phyloP scores from a whole-genome alignment of 2,888 invertebrate genomes.

The Notodonta ziczac region DNA sequence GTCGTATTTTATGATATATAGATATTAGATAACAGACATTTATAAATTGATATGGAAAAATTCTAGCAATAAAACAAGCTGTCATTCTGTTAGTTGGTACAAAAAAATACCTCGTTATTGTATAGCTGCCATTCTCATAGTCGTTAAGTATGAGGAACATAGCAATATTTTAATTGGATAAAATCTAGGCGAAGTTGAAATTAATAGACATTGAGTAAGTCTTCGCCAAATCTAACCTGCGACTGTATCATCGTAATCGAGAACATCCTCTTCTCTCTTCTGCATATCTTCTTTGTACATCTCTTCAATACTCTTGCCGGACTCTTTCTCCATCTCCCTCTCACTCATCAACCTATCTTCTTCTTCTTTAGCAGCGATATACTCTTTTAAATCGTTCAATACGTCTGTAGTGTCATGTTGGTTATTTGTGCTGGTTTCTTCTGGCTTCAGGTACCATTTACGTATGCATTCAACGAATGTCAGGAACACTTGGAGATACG shows the following conservation, averaged over 20 bases:
- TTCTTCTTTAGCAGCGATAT: slow-evolving; percentile 61
- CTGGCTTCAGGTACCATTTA: slow-evolving; percentile 72
- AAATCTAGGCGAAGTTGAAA: too few relatives aligned
- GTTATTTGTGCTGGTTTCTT: slow-evolving; percentile 9
- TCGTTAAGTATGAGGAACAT: too few relatives aligned
- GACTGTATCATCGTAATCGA: slow-evolving; percentile 68
- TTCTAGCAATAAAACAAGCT: too few relatives aligned
- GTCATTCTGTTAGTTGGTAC: too few relatives aligned
- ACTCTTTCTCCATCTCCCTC: slow-evolving; percentile 61
- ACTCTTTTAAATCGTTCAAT: slow-evolving; percentile 66
- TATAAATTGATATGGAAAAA: too few relatives aligned
- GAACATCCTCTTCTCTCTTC: slow-evolving; percentile 58
- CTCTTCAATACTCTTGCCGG: slow-evolving; percentile 73
- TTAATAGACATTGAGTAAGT: too few relatives aligned
- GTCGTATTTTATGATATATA: too few relatives aligned
- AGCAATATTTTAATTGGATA: too few relatives aligned
- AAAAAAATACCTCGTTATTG: too few relatives aligned
- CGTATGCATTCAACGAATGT: slow-evolving; percentile 87
- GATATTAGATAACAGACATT: too few relatives aligned
- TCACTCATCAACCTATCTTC: slow-evolving; percentile 58
- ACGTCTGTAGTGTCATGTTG: slow-evolving; percentile 46
- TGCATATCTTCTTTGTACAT: slow-evolving; percentile 79
- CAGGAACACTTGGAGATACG: slow-evolving; percentile 89
- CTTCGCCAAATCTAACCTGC: slow-evolving; percentile 44
- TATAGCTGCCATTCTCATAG: too few relatives aligned